Evolutionary conservation across 2,113 vertebrate genomes (phyloP), one percentile per base, ranked within the genome.

Genomic region (Tupaia chinensis): DNA sequence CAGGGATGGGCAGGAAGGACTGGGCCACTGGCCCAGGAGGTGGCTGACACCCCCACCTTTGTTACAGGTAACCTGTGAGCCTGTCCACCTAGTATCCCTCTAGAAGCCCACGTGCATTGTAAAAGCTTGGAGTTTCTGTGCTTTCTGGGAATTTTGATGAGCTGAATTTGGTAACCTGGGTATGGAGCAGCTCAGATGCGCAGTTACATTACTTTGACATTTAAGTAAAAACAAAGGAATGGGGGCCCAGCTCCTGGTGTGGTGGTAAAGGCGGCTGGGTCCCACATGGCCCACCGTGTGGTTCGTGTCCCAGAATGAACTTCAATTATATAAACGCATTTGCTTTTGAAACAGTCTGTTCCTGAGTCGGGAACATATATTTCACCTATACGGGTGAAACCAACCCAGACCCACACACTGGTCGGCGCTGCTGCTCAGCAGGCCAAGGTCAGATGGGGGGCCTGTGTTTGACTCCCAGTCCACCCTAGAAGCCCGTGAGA

Each of bases 311-410:
- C 44, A 44, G 44, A 44, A 44, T 54, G 78, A 86, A 61, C 17
- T 68, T 94, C 19, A 66, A 81, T 58, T 22, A 10, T 44, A 89
- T 88, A 60, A 58, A 29, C 34, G 60, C 60, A 34, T 32, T 87
- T 87, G 70, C 29, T 61, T 86, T 95, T 82, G 34, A 90, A 94
- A 61, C 5, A 23, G 4, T 88, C 1, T 77, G 63, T 95, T 82
- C 44, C 60, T 68, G 56, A n/a, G 15, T 19, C 22, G 23, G n/a
- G 9, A 9, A 44, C 5, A 44, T 44, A 5, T 44, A 44, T 44
- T 44, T 44, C 44, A 44, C 44, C 44, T 44, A 44, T 44, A 44
- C 5, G 44, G 44, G 44, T 44, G 44, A 44, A 44, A 44, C 44
- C 44, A 44, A 44, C 44, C 44, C 44, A 44, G 44, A 3, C 44